Conservation (phyloP, 2,888 invertebrate species). For the Micoletzkya japonica region DNA sequence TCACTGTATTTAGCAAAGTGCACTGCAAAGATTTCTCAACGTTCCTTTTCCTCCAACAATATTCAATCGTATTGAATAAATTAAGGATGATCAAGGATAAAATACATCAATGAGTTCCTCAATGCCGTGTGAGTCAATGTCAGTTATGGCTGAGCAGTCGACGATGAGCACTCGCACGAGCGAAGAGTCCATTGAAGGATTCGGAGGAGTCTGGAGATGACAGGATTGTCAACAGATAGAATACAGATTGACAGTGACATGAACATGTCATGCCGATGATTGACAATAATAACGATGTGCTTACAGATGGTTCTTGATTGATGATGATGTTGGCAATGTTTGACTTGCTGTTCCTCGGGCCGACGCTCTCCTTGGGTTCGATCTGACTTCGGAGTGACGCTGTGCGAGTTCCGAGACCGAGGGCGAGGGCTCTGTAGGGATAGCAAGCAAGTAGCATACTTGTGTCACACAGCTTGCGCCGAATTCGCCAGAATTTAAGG, state of each 20-base stretch:
- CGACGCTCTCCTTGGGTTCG: conserved; percentile 21
- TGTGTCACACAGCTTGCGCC: too few relatives aligned
- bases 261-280: neutral
- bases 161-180: conserved; percentile 25
- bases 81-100: neutral
- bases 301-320: conserved; percentile 19
- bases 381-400: conserved; percentile 41
- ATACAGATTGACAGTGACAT: too few relatives aligned
- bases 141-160: conserved; percentile 23
- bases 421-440: conserved; percentile 5
- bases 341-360: neutral
- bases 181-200: conserved; percentile 12
- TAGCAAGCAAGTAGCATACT: too few relatives aligned
- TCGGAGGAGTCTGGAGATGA: conserved; percentile 2
- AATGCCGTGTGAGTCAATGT: conserved; percentile 26
- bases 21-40: too few relatives aligned
- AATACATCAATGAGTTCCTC: conserved; percentile 25
- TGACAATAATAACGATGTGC: neutral
- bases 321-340: conserved; percentile 27
- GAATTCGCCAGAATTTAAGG: too few relatives aligned
- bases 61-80: too few relatives aligned
- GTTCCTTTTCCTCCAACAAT: too few relatives aligned
- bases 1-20: too few relatives aligned
- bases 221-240: too few relatives aligned
- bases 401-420: conserved; percentile 47